phyloP scores from a whole-genome alignment of 2,113 vertebrate species.

The Merops nubicus region DNA sequence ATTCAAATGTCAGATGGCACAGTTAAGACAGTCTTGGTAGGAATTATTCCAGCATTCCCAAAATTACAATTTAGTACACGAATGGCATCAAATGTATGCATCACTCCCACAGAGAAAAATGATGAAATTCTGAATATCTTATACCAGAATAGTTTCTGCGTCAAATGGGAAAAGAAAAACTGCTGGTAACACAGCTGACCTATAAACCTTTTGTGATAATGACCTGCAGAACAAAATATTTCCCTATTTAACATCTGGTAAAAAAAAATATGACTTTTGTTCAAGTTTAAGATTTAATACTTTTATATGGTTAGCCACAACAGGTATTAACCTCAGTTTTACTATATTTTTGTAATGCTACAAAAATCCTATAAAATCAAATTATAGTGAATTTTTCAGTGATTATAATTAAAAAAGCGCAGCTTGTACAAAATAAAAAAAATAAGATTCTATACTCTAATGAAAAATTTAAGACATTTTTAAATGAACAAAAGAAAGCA shows the following conservation, averaged over 20 bases:
- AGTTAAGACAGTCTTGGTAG: conserved; percentile 69
- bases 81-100: conserved; percentile 62
- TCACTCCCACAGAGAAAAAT: conserved; percentile 62
- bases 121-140: conserved; percentile 37
- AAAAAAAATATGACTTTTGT: conserved; percentile 71
- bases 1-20: conserved; percentile 72
- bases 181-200: conserved; percentile 66
- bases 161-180: conserved; percentile 51
- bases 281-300: conserved; percentile 81
- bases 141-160: conserved; percentile 57
- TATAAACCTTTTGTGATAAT: conserved; percentile 50
- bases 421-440: conserved; percentile 84
- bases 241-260: conserved; percentile 60
- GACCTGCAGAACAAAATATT: conserved; percentile 60
- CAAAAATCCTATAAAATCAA: conserved; percentile 84
- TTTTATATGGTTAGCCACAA: conserved; percentile 82
- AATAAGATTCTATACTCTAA: conserved; percentile 80
- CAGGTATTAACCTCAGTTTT: conserved; percentile 78
- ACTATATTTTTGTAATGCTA: conserved; percentile 79
- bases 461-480: conserved; percentile 79
- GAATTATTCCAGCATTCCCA: conserved; percentile 70
- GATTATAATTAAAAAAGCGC: conserved; percentile 84
- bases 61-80: conserved; percentile 63
- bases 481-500: conserved; percentile 81
- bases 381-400: conserved; percentile 79